Evolutionary conservation across 2,113 vertebrate genomes (phyloP), one percentile per base, ranked within the genome.

Genomic region (Halcyon malimbica): DNA sequence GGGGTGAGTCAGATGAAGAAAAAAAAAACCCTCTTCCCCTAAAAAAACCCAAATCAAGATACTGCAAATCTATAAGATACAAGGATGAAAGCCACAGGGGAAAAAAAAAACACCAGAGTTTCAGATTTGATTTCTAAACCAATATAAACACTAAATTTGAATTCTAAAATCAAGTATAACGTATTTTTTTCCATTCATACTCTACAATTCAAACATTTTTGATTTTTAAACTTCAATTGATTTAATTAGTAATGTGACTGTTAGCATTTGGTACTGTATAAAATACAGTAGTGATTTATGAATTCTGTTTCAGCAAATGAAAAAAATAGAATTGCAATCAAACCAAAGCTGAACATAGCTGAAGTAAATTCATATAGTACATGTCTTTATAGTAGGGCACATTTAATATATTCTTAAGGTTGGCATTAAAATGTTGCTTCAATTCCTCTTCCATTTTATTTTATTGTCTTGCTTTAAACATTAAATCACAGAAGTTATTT

Each of bases 1-100:
- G 89, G 74, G 91, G 53, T 71, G 73, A 96, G 88, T 94, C 76
- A 96, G 51, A 90, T 84, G 39, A 81, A 95, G 31, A 25, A 63
- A 94, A 67, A 94, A 67, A 87, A 42, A 31, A 14, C 29, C 68
- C 75, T 63, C 50, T 41, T 77, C 46, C 75, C 50, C 86, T 54
- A 83, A 63, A 86, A 93, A 87, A 64, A 42, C 19, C 16, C 83
- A 89, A 82, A 90, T 44, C 50, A 92, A 86, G 59, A 77, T 17
- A 94, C 6, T 67, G 75, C 67, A 88, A 60, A 65, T 62, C 63
- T 80, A 21, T 35, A 94, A 64, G 35, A 62, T 11, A 57, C 42
- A 80, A 83, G 29, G 44, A 67, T 46, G 10, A 88, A 62, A 41
- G 15, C 20, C 16, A 20, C 10, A 73, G n/a, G 7, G 15, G 41